phyloP scores from a whole-genome alignment of 2,113 vertebrate genomes.

The Microcebus murinus region DNA sequence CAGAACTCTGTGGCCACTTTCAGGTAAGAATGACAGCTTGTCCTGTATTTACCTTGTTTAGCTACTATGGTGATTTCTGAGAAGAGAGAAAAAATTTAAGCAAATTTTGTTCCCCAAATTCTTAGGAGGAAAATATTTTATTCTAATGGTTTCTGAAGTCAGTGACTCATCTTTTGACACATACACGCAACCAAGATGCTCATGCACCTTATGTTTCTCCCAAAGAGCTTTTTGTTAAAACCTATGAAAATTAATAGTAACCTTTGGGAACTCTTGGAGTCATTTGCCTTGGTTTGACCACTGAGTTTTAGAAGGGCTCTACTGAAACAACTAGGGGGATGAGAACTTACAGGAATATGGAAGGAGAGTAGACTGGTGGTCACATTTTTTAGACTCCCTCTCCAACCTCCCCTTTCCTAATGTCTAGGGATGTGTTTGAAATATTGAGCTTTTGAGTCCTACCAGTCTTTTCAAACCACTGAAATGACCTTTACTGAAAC shows the following conservation, averaged over 20 bases:
- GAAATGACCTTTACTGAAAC: not conserved
- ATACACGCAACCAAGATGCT: not conserved
- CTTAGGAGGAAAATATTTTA: conserved; percentile 3
- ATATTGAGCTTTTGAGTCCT: not conserved
- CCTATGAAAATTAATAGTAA: not conserved
- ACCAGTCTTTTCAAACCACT: not conserved
- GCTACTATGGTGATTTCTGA: not conserved
- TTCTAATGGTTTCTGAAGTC: not conserved
- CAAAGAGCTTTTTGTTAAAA: not conserved
- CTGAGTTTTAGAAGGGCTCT: not conserved
- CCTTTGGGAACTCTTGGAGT: not conserved
- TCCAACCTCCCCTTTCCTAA: not conserved
- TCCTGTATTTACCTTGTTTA: not conserved
- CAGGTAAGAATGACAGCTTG: conserved; percentile 86
- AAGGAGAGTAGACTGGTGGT: not conserved
- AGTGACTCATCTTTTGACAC: not conserved
- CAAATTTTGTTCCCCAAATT: not conserved
- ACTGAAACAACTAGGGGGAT: not conserved
- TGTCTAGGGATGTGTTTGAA: not conserved
- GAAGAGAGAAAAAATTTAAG: not conserved
- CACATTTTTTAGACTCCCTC: not conserved
- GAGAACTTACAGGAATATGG: not conserved
- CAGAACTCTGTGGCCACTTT: conserved; percentile 96
- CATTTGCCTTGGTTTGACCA: not conserved
- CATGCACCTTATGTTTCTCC: not conserved